Evolutionary conservation across 2,797 vertebrate genomes (phyloP), one percentile per base, ranked within the genome.

Genomic region (Erethizon dorsatum): DNA sequence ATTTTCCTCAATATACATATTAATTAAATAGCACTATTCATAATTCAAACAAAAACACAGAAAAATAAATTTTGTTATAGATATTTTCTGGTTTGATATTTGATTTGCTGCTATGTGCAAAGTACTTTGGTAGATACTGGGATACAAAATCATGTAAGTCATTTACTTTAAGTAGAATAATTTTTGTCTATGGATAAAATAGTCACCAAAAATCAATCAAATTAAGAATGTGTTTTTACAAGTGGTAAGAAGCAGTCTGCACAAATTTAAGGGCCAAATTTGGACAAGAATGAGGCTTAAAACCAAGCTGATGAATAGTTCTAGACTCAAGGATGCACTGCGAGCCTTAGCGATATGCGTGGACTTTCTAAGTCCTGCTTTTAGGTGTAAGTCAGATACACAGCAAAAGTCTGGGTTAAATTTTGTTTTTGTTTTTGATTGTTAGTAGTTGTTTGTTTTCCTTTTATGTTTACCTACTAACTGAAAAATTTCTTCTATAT

Each of bases 11-110:
- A 33, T 65, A 69, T 61, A 33, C 15, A 54, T 73, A 63, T 80
- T 75, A 45, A 67, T 56, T 90, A 65, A 93, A 90, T 67, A 67
- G 8, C 17, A 54, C 18, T 71, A 80, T 65, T 91, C 28, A 93
- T n/a, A 86, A 86, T 90, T 93, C 69, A 87, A 95, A 88, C 5
- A 79, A 82, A 91, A 67, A 57, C 22, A 82, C 5, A 86, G 12
- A 67, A 26, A 18, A 86, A 14, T 8, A 22, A 24, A 61, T 67
- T 69, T 94, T 79, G 2, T 28, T 52, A 45, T 52, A 61, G 28
- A 8, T 77, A 88, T 52, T 87, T 88, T 77, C 13, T 47, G 57
- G 82, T 92, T 83, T 83, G 47, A 61, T 87, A 54, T 79, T 54
- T 67, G 24, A 83, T 95, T 79, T 22, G 6, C 15, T 88, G 7